Evolutionary conservation across 2,113 vertebrate species (phyloP), one percentile per base, ranked within the genome.

Genomic region (Phrynocephalus versicolor): DNA sequence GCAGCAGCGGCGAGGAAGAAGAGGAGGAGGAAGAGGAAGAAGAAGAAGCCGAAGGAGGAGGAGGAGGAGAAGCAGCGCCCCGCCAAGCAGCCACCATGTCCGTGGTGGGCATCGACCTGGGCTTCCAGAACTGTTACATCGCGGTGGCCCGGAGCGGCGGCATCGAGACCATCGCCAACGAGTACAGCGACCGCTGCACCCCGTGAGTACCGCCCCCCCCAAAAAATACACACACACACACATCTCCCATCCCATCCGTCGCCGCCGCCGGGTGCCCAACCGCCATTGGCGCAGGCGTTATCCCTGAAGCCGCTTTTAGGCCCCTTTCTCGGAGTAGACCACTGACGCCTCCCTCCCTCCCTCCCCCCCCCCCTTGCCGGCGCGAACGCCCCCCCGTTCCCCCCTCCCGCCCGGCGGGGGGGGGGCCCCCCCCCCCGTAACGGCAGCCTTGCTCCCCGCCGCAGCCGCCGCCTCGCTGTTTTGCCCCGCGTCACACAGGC

Each of bases 181-280:
- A 99, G 67, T 98, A 99, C 97, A 99, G 98, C 96, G 98, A 99
- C 96, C 97, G 98, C 96, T 98, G 98, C 95, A 99, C 98, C 30
- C 98, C 98, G 98, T 99, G 90, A 98, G 97, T 98, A 96, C 10
- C 27, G 37, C 14, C 64, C 60, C 60, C 16, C 15, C 27, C 25
- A n/a, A n/a, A n/a, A n/a, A n/a, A n/a, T n/a, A n/a, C n/a, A n/a
- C n/a, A n/a, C n/a, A n/a, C n/a, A n/a, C n/a, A n/a, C 39, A 35
- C 60, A 21, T 65, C 57, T 60, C 21, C 25, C 62, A 23, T 15
- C 35, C 74, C 18, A 18, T 55, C 76, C 10, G 65, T 15, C 16
- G 0, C 72, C 2, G 21, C 62, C 74, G n/a, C 18, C n/a, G 51
- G 27, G 55, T n/a, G 10, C 45, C 45, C 45, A 51, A 51, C 45